Conservation (phyloP, 2,888 invertebrate species). For the Endomychus coccineus region DNA sequence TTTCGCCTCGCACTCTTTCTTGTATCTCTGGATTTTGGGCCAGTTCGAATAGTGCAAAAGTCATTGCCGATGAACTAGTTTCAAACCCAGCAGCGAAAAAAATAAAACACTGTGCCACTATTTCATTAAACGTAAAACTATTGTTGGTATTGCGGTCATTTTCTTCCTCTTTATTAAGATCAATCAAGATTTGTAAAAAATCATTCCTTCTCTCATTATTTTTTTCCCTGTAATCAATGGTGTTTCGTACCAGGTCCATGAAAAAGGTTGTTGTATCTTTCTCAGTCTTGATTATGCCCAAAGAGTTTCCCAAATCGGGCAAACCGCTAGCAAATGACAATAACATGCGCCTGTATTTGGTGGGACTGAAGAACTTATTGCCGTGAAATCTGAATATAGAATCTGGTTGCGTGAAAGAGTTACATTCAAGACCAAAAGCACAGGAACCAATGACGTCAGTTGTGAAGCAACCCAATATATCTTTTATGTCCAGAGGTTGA, state of each 20-base stretch:
- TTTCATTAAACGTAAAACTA: conserved; percentile 22
- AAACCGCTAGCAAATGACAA: conserved; percentile 12
- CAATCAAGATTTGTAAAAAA: conserved; percentile 39
- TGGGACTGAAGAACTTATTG: conserved; percentile 13
- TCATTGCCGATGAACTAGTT: conserved; percentile 43
- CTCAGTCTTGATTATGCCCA: conserved; percentile 22
- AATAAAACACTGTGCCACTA: conserved; percentile 40
- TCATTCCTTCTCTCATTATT: conserved; percentile 30
- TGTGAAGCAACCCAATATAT: conserved; percentile 49
- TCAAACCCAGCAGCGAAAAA: conserved; percentile 48
- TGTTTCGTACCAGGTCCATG: conserved; percentile 24
- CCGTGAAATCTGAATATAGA: conserved; percentile 40
- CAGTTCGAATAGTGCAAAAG: conserved; percentile 40
- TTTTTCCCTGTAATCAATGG: conserved; percentile 26
- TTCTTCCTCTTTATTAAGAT: conserved; percentile 20
- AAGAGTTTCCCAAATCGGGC: conserved; percentile 15
- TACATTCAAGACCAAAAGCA: conserved; percentile 52
- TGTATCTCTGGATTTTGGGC: conserved; percentile 42
- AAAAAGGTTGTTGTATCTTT: conserved; percentile 28
- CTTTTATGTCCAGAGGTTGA: conserved; percentile 37
- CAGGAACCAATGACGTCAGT: conserved; percentile 54
- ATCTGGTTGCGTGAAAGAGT: conserved; percentile 47
- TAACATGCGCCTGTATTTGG: conserved; percentile 8
- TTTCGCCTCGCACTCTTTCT: conserved; percentile 40
- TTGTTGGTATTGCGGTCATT: conserved; percentile 5